A percentile compares a stretch with the other conserved stretches of the same genome.
phyloP scores from a whole-genome alignment of 2,888 invertebrate genomes.

The Agrotis segetum region DNA sequence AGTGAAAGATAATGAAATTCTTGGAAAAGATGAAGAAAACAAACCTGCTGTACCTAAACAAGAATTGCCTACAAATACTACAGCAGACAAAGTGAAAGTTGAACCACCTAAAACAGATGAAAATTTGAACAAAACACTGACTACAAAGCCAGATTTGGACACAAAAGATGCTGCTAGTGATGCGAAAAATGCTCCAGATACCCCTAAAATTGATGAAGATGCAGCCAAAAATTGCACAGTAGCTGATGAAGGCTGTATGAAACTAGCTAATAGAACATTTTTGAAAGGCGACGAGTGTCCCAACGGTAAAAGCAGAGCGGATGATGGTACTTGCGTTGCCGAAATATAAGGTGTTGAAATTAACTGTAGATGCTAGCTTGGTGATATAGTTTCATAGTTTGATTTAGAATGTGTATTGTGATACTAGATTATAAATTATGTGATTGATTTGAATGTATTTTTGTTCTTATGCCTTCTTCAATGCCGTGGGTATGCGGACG shows the following conservation, averaged over 20 bases:
- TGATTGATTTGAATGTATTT: background rate
- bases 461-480: background rate
- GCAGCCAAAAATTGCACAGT: slow-evolving; percentile 15
- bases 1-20: background rate
- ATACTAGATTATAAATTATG: background rate
- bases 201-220: background rate
- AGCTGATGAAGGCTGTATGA: slow-evolving; percentile 12
- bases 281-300: slow-evolving; percentile 45
- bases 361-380: background rate
- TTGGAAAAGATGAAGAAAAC: background rate
- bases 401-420: background rate
- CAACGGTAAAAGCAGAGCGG: slow-evolving; percentile 23
- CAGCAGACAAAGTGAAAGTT: slow-evolving; percentile 18
- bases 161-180: background rate
- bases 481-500: no score
- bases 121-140: slow-evolving; percentile 28
- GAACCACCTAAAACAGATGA: background rate
- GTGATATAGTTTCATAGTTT: background rate
- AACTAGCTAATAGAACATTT: background rate
- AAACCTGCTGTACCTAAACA: background rate
- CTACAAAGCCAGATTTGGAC: background rate
- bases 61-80: background rate
- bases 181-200: slow-evolving; percentile 13
- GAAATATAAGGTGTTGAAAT: background rate
- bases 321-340: slow-evolving; percentile 43